A percentile compares a stretch with the other conserved stretches of the same genome.
Conservation (phyloP, 1,140 invertebrate genomes). For the Drosophila ohnishii region DNA sequence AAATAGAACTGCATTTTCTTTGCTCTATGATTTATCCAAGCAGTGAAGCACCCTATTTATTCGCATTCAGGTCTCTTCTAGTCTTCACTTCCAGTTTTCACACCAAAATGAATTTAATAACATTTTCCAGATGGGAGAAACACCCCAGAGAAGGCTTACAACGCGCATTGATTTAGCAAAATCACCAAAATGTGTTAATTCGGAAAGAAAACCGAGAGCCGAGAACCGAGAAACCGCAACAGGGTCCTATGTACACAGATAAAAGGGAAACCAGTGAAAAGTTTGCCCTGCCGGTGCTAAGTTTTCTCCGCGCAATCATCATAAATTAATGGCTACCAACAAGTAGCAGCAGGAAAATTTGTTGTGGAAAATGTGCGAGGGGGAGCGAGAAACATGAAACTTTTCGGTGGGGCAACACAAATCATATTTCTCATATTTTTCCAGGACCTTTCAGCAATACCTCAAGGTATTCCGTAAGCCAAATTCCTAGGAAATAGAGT, state of each 20-base stretch:
- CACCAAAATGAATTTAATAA: background rate
- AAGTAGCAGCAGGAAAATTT: slow-evolving; percentile 33
- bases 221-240: slow-evolving; percentile 5
- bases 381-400: slow-evolving; percentile 16
- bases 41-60: background rate
- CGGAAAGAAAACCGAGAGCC: background rate
- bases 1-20: background rate
- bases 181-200: slow-evolving; percentile 21
- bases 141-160: background rate
- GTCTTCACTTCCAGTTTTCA: background rate
- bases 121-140: background rate
- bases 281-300: slow-evolving; percentile 22
- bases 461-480: background rate
- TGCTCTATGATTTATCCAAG: background rate
- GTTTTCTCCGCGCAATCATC: slow-evolving; percentile 43
- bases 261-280: slow-evolving; percentile 13
- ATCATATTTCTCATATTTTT: background rate
- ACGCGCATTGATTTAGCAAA: slow-evolving; percentile 27
- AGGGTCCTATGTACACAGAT: background rate
- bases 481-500: no score
- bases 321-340: slow-evolving; percentile 45
- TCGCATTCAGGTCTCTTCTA: background rate
- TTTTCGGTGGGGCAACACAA: slow-evolving; percentile 6
- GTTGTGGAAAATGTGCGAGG: slow-evolving; percentile 22
- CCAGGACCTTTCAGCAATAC: background rate